Base-by-base conservation (phyloP, 2,113 vertebrate species). In the Alethe diademata region DNA sequence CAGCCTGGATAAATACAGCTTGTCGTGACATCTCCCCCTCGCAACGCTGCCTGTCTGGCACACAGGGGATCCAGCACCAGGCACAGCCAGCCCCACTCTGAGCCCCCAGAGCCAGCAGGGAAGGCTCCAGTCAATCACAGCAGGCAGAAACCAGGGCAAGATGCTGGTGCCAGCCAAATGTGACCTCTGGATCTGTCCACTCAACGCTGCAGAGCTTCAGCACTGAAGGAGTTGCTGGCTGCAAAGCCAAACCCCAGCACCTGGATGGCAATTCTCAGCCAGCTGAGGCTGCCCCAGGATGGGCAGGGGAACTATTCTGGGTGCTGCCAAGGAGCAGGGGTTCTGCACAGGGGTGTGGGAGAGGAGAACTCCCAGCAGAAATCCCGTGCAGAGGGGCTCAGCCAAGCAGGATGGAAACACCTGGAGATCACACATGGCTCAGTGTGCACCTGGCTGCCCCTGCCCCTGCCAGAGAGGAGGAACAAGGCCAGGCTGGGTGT, bases 1-100 rank as follows among this genome's bases (percentile, higher is more conserved):
- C 85, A 93, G 88, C 90, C 85, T 74, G 66, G 47, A 89, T 86
- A 92, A 90, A 94, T 35, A 57, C 48, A 91, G 76, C 66, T 86
- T 40, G 61, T 78, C n/a, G 3, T 92, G 93, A 93, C 8, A 22
- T 66, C 78, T 75, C 56, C 54, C 79, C 56, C 53, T 9, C 83
- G 26, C 3, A 0, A 5, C 33, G 31, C 48, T 57, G 71, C 74
- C 11, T 1, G 60, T 5, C 53, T 58, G 79, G 56, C 48, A 78
- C 83, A 16, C 11, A 6, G 1, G 7, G 57, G 48, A 51, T 31
- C 28, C 64, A 40, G 61, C 65, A 29, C 58, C 66, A 38, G 42
- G 62, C 35, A 62, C 29, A 61, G 42, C 40, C 0, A 0, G 38
- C 29, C 76, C 29, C 76, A 33, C 36, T 36, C 29, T 0, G 20